phyloP scores from a whole-genome alignment of 2,797 vertebrate genomes.

The Erethizon dorsatum region DNA sequence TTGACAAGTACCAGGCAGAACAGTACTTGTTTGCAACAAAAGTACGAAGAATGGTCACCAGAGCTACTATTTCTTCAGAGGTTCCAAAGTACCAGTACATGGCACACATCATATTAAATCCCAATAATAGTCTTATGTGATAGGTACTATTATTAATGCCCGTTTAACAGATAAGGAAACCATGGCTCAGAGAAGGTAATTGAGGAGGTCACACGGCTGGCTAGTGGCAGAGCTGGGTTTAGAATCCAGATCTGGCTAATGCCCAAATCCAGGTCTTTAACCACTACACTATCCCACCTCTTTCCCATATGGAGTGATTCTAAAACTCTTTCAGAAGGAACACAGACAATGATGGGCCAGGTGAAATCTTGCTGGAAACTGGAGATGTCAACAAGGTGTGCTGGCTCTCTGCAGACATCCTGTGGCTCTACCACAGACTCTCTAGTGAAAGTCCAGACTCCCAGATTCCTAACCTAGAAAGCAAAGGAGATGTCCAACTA shows the following conservation, averaged over 20 bases:
- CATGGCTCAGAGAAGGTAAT: slow-evolving; percentile 61
- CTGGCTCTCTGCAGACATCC: slow-evolving; percentile 14
- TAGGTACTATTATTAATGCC: slow-evolving; percentile 57
- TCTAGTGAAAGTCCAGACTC: slow-evolving; percentile 57
- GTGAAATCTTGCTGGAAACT: slow-evolving; percentile 28
- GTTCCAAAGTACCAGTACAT: slow-evolving; percentile 32
- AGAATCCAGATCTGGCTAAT: slow-evolving; percentile 58
- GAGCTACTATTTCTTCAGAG: slow-evolving; percentile 26
- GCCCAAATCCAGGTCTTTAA: slow-evolving; percentile 38
- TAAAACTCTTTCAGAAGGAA: slow-evolving; percentile 67
- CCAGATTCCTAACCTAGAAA: slow-evolving; percentile 59
- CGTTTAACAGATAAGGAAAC: slow-evolving; percentile 58
- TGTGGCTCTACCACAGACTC: slow-evolving; percentile 34
- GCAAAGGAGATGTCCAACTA: slow-evolving; percentile 9
- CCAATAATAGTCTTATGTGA: slow-evolving; percentile 31
- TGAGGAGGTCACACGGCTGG: slow-evolving; percentile 62
- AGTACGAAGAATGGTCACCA: slow-evolving; percentile 41
- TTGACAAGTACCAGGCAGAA: slow-evolving; percentile 52
- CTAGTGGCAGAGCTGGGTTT: slow-evolving; percentile 59
- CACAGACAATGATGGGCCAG: neutral
- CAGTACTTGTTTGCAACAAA: slow-evolving; percentile 56
- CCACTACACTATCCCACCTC: neutral
- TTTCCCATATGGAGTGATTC: slow-evolving; percentile 53
- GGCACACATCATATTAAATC: slow-evolving; percentile 58
- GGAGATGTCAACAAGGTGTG: neutral